Conservation (phyloP, 2,797 vertebrate species). For the Enteromius argenteus region DNA sequence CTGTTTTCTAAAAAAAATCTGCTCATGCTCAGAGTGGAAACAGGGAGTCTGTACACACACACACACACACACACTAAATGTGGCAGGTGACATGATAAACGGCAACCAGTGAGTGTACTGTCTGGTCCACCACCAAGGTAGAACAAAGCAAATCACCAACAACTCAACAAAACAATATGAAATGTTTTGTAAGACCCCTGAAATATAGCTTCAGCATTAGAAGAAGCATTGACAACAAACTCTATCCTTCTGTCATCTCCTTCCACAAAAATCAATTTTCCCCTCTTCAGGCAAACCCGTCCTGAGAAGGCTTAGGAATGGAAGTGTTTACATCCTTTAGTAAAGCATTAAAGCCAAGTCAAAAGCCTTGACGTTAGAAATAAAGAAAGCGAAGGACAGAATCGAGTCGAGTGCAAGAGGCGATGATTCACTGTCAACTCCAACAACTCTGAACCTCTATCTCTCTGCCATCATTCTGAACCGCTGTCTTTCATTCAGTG, state of each 20-base stretch:
- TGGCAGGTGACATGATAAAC: slow-evolving; percentile 49
- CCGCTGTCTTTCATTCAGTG: slow-evolving; percentile 26
- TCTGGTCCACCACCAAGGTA: slow-evolving; percentile 46
- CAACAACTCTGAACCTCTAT: slow-evolving; percentile 12
- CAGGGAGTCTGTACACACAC: not conserved
- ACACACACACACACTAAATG: slow-evolving; percentile 29
- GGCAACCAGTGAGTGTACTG: slow-evolving; percentile 39
- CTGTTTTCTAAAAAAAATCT: slow-evolving; percentile 18
- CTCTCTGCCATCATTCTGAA: slow-evolving; percentile 15
- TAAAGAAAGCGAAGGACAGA: slow-evolving; percentile 33
- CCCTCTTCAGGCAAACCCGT: slow-evolving; percentile 39
- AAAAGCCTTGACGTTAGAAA: slow-evolving; percentile 36
- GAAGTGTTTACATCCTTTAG: slow-evolving; percentile 29
- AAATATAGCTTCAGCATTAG: slow-evolving; percentile 29
- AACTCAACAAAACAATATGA: slow-evolving; percentile 72
- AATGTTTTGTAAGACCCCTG: slow-evolving; percentile 53
- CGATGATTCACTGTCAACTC: slow-evolving; percentile 29
- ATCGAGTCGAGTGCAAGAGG: slow-evolving; percentile 12
- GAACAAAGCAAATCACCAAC: slow-evolving; percentile 67
- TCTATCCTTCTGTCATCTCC: slow-evolving; percentile 35
- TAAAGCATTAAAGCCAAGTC: slow-evolving; percentile 31
- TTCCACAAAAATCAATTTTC: slow-evolving; percentile 51
- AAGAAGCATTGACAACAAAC: slow-evolving; percentile 23
- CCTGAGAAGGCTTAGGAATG: slow-evolving; percentile 21
- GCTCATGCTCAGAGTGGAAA: not conserved